Conservation (phyloP, 2,888 invertebrate species). For the Crossocerus cetratus region DNA sequence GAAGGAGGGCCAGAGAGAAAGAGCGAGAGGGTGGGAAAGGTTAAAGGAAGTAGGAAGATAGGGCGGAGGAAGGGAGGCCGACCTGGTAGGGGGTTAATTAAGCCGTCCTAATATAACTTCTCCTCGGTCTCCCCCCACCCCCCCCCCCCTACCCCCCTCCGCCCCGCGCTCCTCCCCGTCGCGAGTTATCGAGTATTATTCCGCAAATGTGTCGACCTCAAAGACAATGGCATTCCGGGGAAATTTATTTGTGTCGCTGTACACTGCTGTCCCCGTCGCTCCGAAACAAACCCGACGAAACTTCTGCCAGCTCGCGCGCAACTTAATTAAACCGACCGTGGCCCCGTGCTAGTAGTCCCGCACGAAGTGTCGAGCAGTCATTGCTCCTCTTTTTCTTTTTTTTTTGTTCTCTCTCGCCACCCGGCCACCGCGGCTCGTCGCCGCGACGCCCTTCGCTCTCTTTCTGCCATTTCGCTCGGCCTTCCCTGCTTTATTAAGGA, state of each 20-base stretch:
- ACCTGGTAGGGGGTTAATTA: slow-evolving; percentile 69
- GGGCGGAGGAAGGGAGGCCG: slow-evolving; percentile 54
- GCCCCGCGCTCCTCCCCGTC: too few relatives aligned
- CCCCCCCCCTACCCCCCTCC: too few relatives aligned
- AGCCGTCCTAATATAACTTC: slow-evolving; percentile 72
- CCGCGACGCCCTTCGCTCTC: slow-evolving; percentile 15
- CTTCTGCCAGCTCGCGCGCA: slow-evolving; percentile 64
- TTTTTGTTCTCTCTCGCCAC: slow-evolving; percentile 14
- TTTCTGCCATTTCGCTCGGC: not conserved
- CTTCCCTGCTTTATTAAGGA: not conserved
- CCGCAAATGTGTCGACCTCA: slow-evolving; percentile 70
- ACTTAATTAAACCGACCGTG: slow-evolving; percentile 69
- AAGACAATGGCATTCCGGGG: slow-evolving; percentile 71
- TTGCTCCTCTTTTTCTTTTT: slow-evolving; percentile 39
- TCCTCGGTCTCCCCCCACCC: slow-evolving; percentile 55
- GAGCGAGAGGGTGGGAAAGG: slow-evolving; percentile 17
- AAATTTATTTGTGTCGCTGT: slow-evolving; percentile 71
- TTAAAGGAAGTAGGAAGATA: slow-evolving; percentile 50
- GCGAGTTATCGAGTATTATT: slow-evolving; percentile 73
- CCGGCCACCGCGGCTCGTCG: not conserved
- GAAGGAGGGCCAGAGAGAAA: not conserved
- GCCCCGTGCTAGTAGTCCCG: slow-evolving; percentile 52
- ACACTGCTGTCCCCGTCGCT: slow-evolving; percentile 51
- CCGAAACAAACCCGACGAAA: slow-evolving; percentile 65
- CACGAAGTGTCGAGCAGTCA: slow-evolving; percentile 60